A percentile compares a stretch with the other conserved stretches of the same genome.
These are phyloP conservation scores for Synanceia verrucosa DNA, from an alignment of 2,797 vertebrate genomes.

Conservation along the genomic window DNA sequence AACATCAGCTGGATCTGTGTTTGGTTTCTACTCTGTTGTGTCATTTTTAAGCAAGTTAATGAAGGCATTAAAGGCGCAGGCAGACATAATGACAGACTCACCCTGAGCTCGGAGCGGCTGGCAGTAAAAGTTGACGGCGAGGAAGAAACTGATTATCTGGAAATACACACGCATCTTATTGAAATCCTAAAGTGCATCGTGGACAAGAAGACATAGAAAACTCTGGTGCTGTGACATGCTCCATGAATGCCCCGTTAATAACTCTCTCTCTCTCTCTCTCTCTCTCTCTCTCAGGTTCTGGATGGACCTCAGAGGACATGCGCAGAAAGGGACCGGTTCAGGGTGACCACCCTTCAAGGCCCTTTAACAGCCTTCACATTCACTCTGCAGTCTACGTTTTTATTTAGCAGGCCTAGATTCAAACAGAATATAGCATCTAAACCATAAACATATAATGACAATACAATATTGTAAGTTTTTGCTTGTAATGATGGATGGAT, in stretches of 20 bases:
- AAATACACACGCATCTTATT: constrained; percentile 85
- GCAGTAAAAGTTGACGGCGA: constrained; percentile 75
- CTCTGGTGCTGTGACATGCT: constrained; percentile 62
- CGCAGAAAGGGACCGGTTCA: constrained; percentile 31
- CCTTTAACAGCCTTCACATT: background rate
- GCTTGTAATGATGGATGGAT: no score
- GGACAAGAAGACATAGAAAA: constrained; percentile 76
- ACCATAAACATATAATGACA: no score
- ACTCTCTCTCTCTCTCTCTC: constrained; percentile 35
- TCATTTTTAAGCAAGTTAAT: background rate
- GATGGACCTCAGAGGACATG: constrained; percentile 32
- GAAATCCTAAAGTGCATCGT: constrained; percentile 83
- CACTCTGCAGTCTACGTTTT: background rate
- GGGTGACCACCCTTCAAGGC: background rate
- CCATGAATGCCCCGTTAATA: constrained; percentile 70
- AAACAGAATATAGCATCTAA: no score
- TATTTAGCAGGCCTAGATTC: background rate
- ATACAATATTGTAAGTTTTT: no score
- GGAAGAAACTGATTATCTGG: constrained; percentile 77
- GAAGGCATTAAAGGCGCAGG: background rate
- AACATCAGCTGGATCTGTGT: no score
- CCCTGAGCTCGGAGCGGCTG: constrained; percentile 80
- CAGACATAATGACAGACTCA: constrained; percentile 64
- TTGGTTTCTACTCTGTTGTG: no score
- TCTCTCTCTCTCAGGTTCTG: constrained; percentile 1